Conservation (phyloP, 2,113 vertebrate species). For the Pogona vitticeps region DNA sequence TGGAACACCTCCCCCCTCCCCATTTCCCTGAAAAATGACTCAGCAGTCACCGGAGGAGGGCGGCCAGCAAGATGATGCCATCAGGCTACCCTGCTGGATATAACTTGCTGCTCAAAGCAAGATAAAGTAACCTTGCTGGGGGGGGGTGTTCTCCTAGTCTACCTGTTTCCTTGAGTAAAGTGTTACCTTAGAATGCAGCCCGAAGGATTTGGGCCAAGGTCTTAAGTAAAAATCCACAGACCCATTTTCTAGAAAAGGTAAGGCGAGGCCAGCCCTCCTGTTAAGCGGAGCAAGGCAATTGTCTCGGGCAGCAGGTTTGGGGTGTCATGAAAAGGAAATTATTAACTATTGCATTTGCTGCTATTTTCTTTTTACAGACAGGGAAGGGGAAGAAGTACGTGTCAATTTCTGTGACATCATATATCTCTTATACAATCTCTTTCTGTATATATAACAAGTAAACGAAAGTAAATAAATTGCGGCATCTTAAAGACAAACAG, state of each 20-base stretch:
- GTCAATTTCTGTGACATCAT: no score
- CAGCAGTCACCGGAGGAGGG: neutral
- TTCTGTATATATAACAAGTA: no score
- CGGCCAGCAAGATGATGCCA: neutral
- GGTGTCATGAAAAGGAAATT: no score
- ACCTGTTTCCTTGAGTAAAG: neutral
- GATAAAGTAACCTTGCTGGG: neutral
- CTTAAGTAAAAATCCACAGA: no score
- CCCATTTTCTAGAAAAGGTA: neutral
- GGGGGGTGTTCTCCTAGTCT: neutral
- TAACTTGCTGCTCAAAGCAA: neutral
- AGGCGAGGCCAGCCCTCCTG: neutral
- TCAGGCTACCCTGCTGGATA: neutral
- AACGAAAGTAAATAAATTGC: no score
- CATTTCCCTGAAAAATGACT: neutral
- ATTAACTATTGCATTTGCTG: no score
- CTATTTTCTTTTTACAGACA: no score
- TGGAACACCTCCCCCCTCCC: neutral
- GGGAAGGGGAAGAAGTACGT: no score
- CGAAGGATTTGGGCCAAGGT: neutral
- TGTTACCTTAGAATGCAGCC: neutral
- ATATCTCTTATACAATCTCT: no score
- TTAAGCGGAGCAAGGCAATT: neutral
- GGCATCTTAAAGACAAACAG: no score
- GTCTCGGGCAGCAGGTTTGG: no score